Base-by-base conservation (phyloP, 1,140 invertebrate species). In the Aphelenchoides fujianensis region DNA sequence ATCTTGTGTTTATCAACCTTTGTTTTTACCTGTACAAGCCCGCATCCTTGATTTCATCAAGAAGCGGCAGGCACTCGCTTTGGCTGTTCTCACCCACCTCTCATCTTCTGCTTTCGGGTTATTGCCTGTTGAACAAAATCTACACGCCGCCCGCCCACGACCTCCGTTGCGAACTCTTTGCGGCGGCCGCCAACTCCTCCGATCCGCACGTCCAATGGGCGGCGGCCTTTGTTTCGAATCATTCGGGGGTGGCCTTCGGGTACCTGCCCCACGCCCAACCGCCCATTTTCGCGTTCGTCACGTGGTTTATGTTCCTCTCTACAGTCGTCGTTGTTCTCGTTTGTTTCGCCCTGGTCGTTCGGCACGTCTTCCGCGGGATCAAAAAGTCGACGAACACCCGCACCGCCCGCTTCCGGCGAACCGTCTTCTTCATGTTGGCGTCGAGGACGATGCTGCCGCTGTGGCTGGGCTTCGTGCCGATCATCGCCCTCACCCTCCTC, bases 1-100 rank as follows among this genome's bases (percentile, higher is more conserved):
- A 19, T 59, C 23, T 7, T 59, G 5, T 59, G 55, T 19, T 59
- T 59, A 7, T 59, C 19, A 7, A 5, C 19, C 55, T 59, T 7
- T 59, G 55, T 19, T 32, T 59, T 23, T 59, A 59, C 55, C 19
- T 59, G 34, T 59, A 30, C 55, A 59, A 19, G 5, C 55, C 28
- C 5, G 5, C 27, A 7, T 59, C 34, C 12, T 59, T 27, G 23
- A 59, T 5, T 32, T 7, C 5, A 59, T 59, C 5, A 59, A 59
- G 19, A 59, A 5, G 19, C 55, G 34, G 12, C 19, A 19, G 5
- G 55, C 55, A 16, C 19, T 59, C 28, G 12, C 23, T 5, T 7
- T 59, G 5, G 55, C 27, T 5, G 28, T 23, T 7, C 19, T 59
- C 7, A 23, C 55, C 7, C 55, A 59, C 19, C 28, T 19, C 34